Evolutionary conservation across 2,888 invertebrate species (phyloP), one percentile per base, ranked within the genome.

Genomic region (Minunthozetes semirufus): DNA sequence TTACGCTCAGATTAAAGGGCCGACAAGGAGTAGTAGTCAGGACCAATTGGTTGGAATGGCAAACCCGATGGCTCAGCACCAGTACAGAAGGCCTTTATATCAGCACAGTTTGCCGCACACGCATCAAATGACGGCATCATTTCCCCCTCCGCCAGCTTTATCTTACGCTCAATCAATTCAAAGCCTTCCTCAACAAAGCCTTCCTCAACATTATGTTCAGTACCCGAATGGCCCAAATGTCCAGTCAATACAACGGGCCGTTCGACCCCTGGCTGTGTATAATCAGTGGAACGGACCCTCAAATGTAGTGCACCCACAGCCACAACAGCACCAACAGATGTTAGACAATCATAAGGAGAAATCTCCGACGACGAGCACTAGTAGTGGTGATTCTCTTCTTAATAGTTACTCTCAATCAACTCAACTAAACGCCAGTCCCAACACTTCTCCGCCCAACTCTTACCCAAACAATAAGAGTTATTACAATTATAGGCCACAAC

Each of bases 21-120:
- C 48, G n/a, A 19, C 61, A n/a, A 70, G 76, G 22, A 74, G 73
- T 25, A 70, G 29, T 8, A 76, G 76, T 74, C 76, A 76, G 29
- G 74, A 74, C 29, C 76, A 74, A 33, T 56, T 74, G 61, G 33
- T 33, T 17, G 61, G 61, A 6, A 33, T 63, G 27, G 29, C 19
- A 13, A 63, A 63, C 33, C 61, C 61, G 11, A 33, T 33, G 61
- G 29, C 33, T 33, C 61, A 63, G 33, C 29, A 56, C 42, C 73
- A 73, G 42, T 53, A 19, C 29, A 29, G 63, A 73, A 25, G 50
- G 42, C 48, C 71, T 50, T 4, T 71, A 27, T 46, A 50, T 71
- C 71, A 71, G 17, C 71, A 71, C 27, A 46, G 50, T 50, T 22
- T 50, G 33, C 25, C 71, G 6, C 50, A 71, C 19, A 71, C 48